These are phyloP conservation scores for Thereva nobilitata DNA, from an alignment of 2,888 invertebrate genomes.

Conservation along the genomic window DNA sequence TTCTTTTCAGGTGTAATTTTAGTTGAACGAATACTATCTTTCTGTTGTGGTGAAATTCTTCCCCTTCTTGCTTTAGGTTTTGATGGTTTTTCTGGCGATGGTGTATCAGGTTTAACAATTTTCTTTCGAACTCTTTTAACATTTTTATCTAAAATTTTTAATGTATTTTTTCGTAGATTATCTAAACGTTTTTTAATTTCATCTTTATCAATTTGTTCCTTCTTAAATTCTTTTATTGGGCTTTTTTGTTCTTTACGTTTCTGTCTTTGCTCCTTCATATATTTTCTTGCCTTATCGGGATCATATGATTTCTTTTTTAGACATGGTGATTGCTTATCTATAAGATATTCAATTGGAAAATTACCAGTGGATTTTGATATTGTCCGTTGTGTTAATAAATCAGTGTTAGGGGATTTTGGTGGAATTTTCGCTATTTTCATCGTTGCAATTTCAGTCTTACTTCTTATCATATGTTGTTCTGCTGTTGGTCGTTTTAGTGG, in stretches of 20 bases:
- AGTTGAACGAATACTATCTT: not conserved
- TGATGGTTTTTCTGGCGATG: not conserved
- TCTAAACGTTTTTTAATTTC: constrained; percentile 59
- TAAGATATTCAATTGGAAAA: not conserved
- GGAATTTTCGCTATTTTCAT: too few species aligned
- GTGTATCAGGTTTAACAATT: constrained; percentile 39
- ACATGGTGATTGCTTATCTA: not conserved
- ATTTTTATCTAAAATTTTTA: constrained; percentile 58
- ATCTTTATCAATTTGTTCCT: constrained; percentile 48
- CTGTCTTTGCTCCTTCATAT: constrained; percentile 62
- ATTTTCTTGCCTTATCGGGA: constrained; percentile 61
- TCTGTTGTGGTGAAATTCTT: not conserved
- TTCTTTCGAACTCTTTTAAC: constrained; percentile 50
- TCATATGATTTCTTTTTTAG: constrained; percentile 56
- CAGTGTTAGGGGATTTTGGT: too few species aligned
- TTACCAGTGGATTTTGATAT: constrained; percentile 14
- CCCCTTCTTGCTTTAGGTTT: not conserved
- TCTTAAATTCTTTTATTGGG: not conserved
- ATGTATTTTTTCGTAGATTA: constrained; percentile 58
- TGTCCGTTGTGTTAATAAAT: not conserved
- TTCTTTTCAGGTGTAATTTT: not conserved
- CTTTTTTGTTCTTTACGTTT: constrained; percentile 52
- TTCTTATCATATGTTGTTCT: too few species aligned
- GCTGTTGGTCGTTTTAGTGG: too few species aligned
- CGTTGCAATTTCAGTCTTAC: too few species aligned